phyloP scores from a whole-genome alignment of 2,888 invertebrate genomes.

The Lysandra bellargus region DNA sequence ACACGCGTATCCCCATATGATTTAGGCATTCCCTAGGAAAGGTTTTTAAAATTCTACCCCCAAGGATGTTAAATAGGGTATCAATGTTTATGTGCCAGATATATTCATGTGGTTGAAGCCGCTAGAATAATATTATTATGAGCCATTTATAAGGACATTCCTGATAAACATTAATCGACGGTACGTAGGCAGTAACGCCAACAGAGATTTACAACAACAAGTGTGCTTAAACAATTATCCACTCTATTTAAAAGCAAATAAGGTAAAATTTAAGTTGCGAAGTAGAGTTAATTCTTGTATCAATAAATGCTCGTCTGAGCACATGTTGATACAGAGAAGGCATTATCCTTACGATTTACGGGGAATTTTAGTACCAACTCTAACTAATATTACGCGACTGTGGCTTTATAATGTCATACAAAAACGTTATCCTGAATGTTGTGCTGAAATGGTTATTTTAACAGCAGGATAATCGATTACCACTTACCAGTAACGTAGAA shows the following conservation, averaged over 20 bases:
- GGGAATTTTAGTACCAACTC: neutral
- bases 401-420: neutral
- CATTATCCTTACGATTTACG: slow-evolving; percentile 4
- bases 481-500: too few relatives aligned
- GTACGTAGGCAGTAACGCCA: slow-evolving; percentile 1
- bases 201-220: slow-evolving; percentile 1
- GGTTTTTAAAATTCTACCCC: too few relatives aligned
- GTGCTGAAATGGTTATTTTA: too few relatives aligned
- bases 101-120: neutral
- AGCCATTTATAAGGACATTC: neutral
- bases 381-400: neutral
- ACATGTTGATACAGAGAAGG: slow-evolving; percentile 6
- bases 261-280: slow-evolving; percentile 1
- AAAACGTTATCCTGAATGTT: neutral
- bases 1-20: too few relatives aligned
- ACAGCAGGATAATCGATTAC: too few relatives aligned
- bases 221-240: slow-evolving; percentile 12
- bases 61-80: too few relatives aligned
- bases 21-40: too few relatives aligned
- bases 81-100: neutral
- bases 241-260: neutral
- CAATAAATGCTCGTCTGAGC: neutral
- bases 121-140: neutral
- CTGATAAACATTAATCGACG: neutral
- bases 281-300: slow-evolving; percentile 3